A percentile compares a stretch with the other conserved stretches of the same genome.
Conservation (phyloP, 2,888 invertebrate species). For the Cephus pygmeus region DNA sequence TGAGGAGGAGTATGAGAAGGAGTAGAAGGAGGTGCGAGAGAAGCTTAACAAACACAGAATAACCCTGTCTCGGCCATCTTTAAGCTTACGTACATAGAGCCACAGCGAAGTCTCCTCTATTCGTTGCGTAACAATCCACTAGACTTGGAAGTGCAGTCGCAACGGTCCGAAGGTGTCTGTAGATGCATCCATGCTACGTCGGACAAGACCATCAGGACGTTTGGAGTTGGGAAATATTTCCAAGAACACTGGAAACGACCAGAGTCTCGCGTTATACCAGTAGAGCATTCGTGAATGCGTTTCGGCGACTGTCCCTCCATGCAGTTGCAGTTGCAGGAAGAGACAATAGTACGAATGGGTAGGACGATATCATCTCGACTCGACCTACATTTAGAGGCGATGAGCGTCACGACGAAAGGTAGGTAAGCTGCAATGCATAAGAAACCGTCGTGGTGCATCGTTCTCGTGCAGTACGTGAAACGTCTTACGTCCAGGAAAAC, state of each 20-base stretch:
- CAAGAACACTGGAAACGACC: not conserved
- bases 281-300: not conserved
- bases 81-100: not conserved
- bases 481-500: not conserved
- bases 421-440: not conserved
- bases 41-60: not conserved
- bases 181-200: not conserved
- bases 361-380: not conserved
- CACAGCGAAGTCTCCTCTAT: not conserved
- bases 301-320: not conserved
- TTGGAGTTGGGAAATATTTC: not conserved
- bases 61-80: not conserved
- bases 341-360: not conserved
- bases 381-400: not conserved
- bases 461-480: not conserved
- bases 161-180: not conserved
- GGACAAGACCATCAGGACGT: not conserved
- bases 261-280: not conserved
- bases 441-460: not conserved
- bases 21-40: not conserved
- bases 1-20: not conserved
- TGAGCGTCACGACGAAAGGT: not conserved
- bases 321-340: not conserved
- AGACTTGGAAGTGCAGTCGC: not conserved
- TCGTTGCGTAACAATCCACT: not conserved